A percentile compares a stretch with the other conserved stretches of the same genome.
Evolutionary conservation across 2,113 vertebrate species (phyloP).

Genomic region (Sphaerodactylus townsendi): DNA sequence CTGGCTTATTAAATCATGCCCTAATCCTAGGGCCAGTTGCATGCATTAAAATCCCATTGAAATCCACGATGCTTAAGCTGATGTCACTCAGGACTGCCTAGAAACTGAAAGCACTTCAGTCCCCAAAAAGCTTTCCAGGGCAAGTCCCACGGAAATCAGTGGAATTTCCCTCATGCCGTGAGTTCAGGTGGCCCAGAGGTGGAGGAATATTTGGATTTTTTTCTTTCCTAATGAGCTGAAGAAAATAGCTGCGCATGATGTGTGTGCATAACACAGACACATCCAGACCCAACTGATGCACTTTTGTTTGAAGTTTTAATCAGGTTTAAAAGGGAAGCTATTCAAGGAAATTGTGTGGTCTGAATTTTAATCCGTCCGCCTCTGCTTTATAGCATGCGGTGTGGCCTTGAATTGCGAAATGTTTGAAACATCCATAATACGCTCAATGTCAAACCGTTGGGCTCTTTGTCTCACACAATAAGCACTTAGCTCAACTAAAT

Average conservation of each 20-base stretch:
- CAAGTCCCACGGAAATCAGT: background rate
- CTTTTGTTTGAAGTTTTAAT: constrained; percentile 72
- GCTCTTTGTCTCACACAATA: constrained; percentile 91
- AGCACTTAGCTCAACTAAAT: constrained; percentile 90
- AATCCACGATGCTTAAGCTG: background rate
- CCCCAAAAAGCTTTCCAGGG: background rate
- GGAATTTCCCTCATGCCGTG: background rate
- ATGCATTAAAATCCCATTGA: background rate
- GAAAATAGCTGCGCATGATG: constrained; percentile 34
- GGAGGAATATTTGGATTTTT: constrained; percentile 17
- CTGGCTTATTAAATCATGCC: background rate
- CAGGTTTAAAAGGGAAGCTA: constrained; percentile 65
- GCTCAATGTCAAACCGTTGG: constrained; percentile 84
- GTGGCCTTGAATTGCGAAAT: constrained; percentile 90
- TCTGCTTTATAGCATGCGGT: constrained; percentile 75
- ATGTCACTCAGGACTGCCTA: background rate
- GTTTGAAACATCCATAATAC: constrained; percentile 92
- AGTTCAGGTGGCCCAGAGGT: background rate
- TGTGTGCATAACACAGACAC: constrained; percentile 36
- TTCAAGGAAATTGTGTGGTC: constrained; percentile 62
- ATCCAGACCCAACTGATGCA: constrained; percentile 41
- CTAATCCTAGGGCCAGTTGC: background rate
- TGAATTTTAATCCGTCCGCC: constrained; percentile 74
- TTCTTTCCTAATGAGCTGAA: constrained; percentile 5
- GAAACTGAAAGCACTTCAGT: background rate